These are phyloP conservation scores for Butorides virescens DNA, from an alignment of 2,113 vertebrate genomes.

Conservation along the genomic window DNA sequence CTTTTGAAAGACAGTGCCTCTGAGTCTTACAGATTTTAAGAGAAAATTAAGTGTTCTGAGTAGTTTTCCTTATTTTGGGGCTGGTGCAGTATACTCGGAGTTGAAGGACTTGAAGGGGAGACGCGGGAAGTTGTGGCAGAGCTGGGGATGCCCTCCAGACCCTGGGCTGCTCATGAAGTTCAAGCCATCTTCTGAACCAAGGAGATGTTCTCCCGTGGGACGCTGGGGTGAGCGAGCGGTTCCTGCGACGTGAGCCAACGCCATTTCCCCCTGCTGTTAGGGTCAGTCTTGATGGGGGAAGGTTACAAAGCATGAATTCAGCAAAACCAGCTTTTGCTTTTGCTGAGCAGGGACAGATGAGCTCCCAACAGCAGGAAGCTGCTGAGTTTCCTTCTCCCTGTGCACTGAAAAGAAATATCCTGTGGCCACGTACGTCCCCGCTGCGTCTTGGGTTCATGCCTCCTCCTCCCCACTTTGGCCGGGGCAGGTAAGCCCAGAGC, in stretches of 20 bases:
- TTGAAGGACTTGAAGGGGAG: not conserved
- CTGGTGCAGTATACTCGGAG: not conserved
- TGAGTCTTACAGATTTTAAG: not conserved
- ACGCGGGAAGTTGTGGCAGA: not conserved
- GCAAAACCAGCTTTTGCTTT: not conserved
- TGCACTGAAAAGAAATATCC: not conserved
- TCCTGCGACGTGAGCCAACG: not conserved
- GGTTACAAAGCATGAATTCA: not conserved
- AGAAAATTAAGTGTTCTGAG: not conserved
- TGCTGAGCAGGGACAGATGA: not conserved
- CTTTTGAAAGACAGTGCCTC: not conserved
- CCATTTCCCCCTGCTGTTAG: not conserved
- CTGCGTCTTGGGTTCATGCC: not conserved
- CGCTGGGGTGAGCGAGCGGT: rapidly evolving
- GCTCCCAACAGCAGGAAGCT: not conserved
- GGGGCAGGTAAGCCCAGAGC: rapidly evolving
- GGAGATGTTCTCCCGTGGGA: not conserved
- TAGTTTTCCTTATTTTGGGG: not conserved
- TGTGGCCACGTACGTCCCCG: rapidly evolving
- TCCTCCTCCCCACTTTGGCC: not conserved
- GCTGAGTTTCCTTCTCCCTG: not conserved
- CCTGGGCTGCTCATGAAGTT: not conserved
- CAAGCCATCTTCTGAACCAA: not conserved
- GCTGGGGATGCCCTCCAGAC: not conserved
- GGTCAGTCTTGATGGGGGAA: not conserved